These are phyloP conservation scores for Sprattus sprattus DNA, from an alignment of 2,113 vertebrate species.

Conservation along the genomic window DNA sequence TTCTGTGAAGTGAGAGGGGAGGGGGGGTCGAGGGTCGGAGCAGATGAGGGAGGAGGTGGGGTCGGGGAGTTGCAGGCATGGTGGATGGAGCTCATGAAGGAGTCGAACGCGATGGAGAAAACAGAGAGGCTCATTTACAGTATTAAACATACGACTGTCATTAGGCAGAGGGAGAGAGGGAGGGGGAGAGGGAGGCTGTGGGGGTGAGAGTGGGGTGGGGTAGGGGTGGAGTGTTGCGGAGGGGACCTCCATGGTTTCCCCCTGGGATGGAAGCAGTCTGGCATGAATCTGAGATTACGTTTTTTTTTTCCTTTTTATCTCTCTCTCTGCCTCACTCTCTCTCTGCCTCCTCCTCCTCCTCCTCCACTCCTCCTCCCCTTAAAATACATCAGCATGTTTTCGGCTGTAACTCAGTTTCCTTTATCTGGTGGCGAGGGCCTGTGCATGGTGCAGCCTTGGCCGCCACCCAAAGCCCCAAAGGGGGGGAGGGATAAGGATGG, in stretches of 20 bases:
- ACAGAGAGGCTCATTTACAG: conserved; percentile 5
- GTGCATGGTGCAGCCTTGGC: conserved; percentile 2
- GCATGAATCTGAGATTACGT: neutral
- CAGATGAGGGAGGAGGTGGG: neutral
- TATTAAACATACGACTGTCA: neutral
- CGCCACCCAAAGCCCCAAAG: neutral
- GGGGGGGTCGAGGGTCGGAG: neutral
- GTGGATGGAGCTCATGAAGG: neutral
- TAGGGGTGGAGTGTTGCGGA: neutral
- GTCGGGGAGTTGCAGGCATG: neutral
- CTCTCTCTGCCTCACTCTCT: neutral
- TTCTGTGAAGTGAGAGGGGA: too few relatives aligned
- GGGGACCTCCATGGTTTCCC: neutral
- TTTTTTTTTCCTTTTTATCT: neutral
- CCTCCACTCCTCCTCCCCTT: neutral
- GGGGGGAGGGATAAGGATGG: neutral
- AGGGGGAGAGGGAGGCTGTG: neutral
- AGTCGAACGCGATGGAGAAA: neutral
- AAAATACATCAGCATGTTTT: conserved; percentile 7
- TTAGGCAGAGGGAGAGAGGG: neutral
- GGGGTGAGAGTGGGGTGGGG: neutral
- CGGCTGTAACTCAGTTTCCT: neutral
- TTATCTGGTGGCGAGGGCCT: neutral
- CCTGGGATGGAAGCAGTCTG: neutral
- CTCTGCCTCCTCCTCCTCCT: neutral